Conservation (phyloP, 2,797 vertebrate genomes). For the Hipposideros larvatus region DNA sequence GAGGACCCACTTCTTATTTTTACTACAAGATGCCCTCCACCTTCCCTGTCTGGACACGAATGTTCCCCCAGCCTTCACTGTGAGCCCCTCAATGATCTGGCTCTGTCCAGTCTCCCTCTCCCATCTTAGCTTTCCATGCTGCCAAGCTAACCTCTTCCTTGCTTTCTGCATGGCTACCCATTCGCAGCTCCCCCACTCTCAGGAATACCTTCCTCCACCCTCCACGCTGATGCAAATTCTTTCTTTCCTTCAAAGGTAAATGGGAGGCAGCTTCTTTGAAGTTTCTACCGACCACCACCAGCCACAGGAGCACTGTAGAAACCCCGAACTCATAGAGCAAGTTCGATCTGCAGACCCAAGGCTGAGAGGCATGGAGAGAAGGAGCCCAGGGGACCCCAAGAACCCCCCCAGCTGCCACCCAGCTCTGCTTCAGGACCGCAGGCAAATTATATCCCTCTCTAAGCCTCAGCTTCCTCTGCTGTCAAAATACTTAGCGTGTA, state of each 20-base stretch:
- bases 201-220: background rate
- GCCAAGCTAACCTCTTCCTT: too few species aligned
- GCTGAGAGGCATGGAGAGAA: background rate
- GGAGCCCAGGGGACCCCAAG: rapidly evolving
- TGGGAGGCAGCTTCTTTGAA: background rate
- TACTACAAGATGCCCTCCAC: background rate
- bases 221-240: background rate
- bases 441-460: background rate
- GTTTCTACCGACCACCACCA: background rate
- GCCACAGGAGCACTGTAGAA: too few species aligned
- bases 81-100: background rate
- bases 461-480: background rate
- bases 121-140: background rate
- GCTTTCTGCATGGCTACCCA: rapidly evolving
- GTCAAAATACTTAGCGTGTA: background rate
- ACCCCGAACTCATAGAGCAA: background rate
- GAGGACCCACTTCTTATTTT: background rate
- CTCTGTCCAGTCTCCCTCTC: too few species aligned
- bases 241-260: background rate
- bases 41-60: background rate
- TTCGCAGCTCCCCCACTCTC: background rate
- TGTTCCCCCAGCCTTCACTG: background rate
- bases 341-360: background rate
- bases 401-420: background rate
- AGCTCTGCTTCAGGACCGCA: background rate